Evolutionary conservation across 2,888 invertebrate genomes (phyloP).

Genomic region (Drosophila macrothrix): DNA sequence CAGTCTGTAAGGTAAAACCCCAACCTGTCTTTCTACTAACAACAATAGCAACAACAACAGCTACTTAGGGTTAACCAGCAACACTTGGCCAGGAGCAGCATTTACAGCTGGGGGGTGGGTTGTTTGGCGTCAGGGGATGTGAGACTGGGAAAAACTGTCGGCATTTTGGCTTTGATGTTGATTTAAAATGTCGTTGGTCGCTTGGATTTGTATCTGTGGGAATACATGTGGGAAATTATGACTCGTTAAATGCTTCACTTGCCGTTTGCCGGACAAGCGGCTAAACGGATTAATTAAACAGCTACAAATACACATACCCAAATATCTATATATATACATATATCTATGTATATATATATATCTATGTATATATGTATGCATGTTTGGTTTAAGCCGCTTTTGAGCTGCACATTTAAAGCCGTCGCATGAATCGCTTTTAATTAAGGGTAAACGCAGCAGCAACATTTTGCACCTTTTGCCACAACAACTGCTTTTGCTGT

Average conservation of each 20-base stretch:
- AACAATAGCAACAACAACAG: constrained; percentile 26
- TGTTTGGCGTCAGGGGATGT: neutral
- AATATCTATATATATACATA: too few relatives aligned
- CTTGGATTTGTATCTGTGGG: constrained; percentile 39
- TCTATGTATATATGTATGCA: neutral
- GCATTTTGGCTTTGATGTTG: constrained; percentile 73
- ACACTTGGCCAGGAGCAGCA: constrained; percentile 65
- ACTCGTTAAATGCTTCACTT: constrained; percentile 75
- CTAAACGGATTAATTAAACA: constrained; percentile 77
- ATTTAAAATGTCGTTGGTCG: constrained; percentile 53
- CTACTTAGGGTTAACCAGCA: constrained; percentile 82
- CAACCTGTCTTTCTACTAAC: constrained; percentile 14
- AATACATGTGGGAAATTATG: constrained; percentile 81
- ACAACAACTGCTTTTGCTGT: constrained; percentile 7
- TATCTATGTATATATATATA: constrained; percentile 4
- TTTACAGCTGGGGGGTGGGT: neutral
- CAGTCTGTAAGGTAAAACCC: constrained; percentile 34
- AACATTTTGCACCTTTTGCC: constrained; percentile 19
- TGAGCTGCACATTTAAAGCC: constrained; percentile 44
- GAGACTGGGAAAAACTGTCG: constrained; percentile 9
- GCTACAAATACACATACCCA: neutral
- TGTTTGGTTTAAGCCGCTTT: constrained; percentile 39
- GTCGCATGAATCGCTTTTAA: constrained; percentile 56
- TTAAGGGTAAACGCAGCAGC: constrained; percentile 49
- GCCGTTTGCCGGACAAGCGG: constrained; percentile 48